A percentile compares a stretch with the other conserved stretches of the same genome.
Evolutionary conservation across 1,140 invertebrate species (phyloP).

Genomic region (Hirudo medicinalis): DNA sequence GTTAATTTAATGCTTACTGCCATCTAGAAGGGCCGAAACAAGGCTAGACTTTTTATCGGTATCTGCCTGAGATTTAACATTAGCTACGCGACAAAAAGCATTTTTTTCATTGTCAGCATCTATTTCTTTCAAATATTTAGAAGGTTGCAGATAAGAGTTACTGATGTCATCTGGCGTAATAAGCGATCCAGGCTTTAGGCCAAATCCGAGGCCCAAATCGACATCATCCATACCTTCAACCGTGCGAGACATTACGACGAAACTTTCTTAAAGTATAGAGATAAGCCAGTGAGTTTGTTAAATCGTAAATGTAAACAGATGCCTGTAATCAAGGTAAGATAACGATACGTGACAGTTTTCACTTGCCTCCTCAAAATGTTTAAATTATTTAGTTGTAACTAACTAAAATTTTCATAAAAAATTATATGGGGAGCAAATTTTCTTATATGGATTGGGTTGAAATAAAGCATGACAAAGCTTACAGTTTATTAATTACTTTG

Average conservation of each 20-base stretch:
- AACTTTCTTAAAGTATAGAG: not conserved
- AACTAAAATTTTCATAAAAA: too few species aligned
- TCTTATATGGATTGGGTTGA: too few species aligned
- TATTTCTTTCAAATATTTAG: too few species aligned
- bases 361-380: too few species aligned
- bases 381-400: too few species aligned
- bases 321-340: too few species aligned
- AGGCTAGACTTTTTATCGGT: not conserved
- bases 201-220: constrained; percentile 1
- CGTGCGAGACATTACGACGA: not conserved
- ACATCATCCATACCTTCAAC: not conserved
- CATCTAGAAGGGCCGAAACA: not conserved
- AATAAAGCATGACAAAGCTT: too few species aligned
- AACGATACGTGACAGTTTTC: too few species aligned
- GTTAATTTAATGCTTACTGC: not conserved
- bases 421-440: too few species aligned
- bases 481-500: too few species aligned
- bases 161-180: not conserved
- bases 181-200: not conserved
- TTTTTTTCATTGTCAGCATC: not conserved
- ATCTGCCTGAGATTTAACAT: not conserved
- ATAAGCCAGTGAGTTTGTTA: too few species aligned
- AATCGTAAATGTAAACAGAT: too few species aligned
- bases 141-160: not conserved
- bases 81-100: not conserved